Evolutionary conservation across 2,797 vertebrate genomes (phyloP).

Genomic region (Philypnodon macrostomus): DNA sequence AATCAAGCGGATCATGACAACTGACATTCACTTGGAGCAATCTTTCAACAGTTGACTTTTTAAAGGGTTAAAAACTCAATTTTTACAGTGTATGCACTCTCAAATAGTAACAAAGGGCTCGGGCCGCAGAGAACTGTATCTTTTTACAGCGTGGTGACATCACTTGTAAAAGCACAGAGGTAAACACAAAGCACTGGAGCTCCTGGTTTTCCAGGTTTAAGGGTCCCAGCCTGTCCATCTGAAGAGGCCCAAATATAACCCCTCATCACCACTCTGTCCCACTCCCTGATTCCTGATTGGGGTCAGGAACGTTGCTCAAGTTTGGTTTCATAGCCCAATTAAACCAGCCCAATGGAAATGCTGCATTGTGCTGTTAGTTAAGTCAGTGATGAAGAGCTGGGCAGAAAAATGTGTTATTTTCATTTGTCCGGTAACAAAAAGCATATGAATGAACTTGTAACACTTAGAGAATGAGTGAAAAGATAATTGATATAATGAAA

Average conservation of each 20-base stretch:
- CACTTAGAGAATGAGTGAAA: slow-evolving; percentile 43
- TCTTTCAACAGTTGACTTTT: too few species aligned
- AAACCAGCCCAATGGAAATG: slow-evolving; percentile 52
- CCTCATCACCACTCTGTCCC: slow-evolving; percentile 39
- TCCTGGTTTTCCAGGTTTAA: slow-evolving; percentile 69
- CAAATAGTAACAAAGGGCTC: slow-evolving; percentile 67
- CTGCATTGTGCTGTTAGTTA: slow-evolving; percentile 47
- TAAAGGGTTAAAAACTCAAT: too few species aligned
- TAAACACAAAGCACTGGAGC: slow-evolving; percentile 61
- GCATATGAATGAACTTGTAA: slow-evolving; percentile 46
- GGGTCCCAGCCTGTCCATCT: slow-evolving; percentile 55
- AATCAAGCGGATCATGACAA: too few species aligned
- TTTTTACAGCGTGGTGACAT: slow-evolving; percentile 77
- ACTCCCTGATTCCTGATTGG: slow-evolving; percentile 56
- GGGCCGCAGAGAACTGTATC: slow-evolving; percentile 65
- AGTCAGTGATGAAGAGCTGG: slow-evolving; percentile 31
- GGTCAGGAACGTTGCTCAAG: slow-evolving; percentile 61
- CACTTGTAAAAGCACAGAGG: slow-evolving; percentile 67
- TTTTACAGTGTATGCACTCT: slow-evolving; percentile 72
- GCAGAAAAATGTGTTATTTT: slow-evolving; percentile 6
- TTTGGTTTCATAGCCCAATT: slow-evolving; percentile 65
- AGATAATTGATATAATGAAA: slow-evolving; percentile 52
- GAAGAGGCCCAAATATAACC: slow-evolving; percentile 41
- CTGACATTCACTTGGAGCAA: too few species aligned
- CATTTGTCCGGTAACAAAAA: slow-evolving; percentile 36